Conservation (phyloP, 2,888 invertebrate species). For the Ochropacha duplaris region DNA sequence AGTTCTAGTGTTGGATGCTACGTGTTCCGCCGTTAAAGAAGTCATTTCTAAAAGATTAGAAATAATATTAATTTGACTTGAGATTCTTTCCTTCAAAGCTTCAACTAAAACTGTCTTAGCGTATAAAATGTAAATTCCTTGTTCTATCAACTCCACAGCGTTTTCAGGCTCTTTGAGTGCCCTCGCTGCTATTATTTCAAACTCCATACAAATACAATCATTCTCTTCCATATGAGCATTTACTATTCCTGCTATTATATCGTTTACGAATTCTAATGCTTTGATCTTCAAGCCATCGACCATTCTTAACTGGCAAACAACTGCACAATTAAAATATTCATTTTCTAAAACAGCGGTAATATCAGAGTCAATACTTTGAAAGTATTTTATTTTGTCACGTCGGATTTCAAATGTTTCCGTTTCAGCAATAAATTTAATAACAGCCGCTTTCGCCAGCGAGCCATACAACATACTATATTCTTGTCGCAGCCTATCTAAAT, state of each 20-base stretch:
- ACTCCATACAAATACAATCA: constrained; percentile 86
- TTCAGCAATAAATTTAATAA: constrained; percentile 73
- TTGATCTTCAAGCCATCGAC: constrained; percentile 84
- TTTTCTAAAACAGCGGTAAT: constrained; percentile 85
- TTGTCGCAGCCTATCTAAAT: constrained; percentile 76
- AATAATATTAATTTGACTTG: constrained; percentile 85
- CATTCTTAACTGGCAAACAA: constrained; percentile 85
- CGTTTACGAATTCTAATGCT: constrained; percentile 82
- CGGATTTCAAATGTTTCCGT: constrained; percentile 83
- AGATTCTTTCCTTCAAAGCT: constrained; percentile 87
- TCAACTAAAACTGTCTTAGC: constrained; percentile 89
- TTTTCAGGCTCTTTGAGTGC: constrained; percentile 89
- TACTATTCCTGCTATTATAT: constrained; percentile 85
- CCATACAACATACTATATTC: constrained; percentile 84
- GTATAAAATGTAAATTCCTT: constrained; percentile 90
- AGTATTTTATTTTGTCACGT: constrained; percentile 84
- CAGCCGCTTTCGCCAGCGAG: constrained; percentile 65
- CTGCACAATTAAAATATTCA: constrained; percentile 86
- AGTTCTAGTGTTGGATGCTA: constrained; percentile 90
- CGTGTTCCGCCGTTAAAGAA: constrained; percentile 88
- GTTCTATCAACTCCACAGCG: constrained; percentile 91
- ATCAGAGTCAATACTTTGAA: constrained; percentile 83
- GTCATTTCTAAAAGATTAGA: constrained; percentile 90
- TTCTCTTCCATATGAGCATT: constrained; percentile 86
- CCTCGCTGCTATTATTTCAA: constrained; percentile 86